phyloP scores from a whole-genome alignment of 2,797 vertebrate species.

The Etheostoma perlongum region DNA sequence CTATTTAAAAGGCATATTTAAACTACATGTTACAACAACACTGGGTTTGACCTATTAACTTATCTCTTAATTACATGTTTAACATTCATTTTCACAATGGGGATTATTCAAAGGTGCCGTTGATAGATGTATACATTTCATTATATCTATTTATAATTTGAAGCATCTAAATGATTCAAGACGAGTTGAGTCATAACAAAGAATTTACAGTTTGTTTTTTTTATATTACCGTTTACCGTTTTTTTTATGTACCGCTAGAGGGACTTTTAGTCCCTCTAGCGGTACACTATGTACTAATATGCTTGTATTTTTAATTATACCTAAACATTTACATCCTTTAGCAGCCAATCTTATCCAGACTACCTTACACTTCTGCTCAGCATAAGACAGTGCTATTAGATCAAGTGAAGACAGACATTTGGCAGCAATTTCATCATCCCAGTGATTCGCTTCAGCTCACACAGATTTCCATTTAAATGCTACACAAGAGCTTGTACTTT shows the following conservation, averaged over 20 bases:
- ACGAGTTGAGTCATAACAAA: background rate
- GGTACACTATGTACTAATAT: background rate
- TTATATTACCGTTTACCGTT: too few relatives aligned
- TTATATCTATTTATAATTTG: background rate
- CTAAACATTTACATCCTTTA: constrained; percentile 10
- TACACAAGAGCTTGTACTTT: background rate
- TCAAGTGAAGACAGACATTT: constrained; percentile 36
- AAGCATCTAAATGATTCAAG: background rate
- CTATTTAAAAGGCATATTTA: background rate
- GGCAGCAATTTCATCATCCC: constrained; percentile 35
- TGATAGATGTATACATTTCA: background rate
- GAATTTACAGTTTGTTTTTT: background rate
- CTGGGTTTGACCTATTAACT: background rate
- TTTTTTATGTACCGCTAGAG: too few relatives aligned
- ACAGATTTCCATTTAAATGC: constrained; percentile 29
- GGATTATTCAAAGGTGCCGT: background rate
- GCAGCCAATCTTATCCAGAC: background rate
- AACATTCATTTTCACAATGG: background rate
- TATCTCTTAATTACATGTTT: background rate
- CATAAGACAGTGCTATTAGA: constrained; percentile 17
- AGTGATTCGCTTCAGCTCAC: constrained; percentile 35
- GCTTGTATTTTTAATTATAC: constrained; percentile 1
- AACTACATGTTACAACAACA: background rate
- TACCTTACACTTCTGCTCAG: constrained; percentile 22
- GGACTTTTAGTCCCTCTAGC: background rate